phyloP scores from a whole-genome alignment of 2,113 vertebrate species.

The Gnathonemus echidnorhynchus region DNA sequence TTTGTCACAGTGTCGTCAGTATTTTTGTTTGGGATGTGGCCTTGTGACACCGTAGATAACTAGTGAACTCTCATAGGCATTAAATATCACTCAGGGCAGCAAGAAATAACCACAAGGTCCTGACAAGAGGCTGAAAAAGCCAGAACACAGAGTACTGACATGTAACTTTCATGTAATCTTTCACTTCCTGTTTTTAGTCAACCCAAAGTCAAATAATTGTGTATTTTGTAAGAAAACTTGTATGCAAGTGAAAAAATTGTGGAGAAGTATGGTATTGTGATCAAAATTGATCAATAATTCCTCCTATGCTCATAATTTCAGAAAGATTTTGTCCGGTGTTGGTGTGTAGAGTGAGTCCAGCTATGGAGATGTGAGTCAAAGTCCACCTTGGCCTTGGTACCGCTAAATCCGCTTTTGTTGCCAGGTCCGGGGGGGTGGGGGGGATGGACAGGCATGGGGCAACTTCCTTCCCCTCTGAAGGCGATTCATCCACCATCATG shows the following conservation, averaged over 20 bases:
- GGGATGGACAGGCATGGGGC: neutral
- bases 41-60: conserved; percentile 24
- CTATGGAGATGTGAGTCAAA: neutral
- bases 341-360: neutral
- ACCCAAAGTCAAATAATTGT: neutral
- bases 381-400: neutral
- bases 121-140: neutral
- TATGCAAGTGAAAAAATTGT: neutral
- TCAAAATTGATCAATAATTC: neutral
- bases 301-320: neutral
- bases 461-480: neutral
- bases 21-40: conserved; percentile 29
- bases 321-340: neutral
- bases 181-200: neutral
- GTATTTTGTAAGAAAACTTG: neutral
- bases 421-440: neutral
- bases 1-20: neutral
- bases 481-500: neutral
- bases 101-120: conserved; percentile 15
- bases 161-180: neutral
- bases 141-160: neutral
- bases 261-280: neutral
- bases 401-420: neutral
- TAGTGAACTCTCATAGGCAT: conserved; percentile 15
- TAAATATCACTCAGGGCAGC: conserved; percentile 22